These are phyloP conservation scores for Lamellibrachia satsuma DNA, from an alignment of 2,888 invertebrate genomes.

Conservation along the genomic window DNA sequence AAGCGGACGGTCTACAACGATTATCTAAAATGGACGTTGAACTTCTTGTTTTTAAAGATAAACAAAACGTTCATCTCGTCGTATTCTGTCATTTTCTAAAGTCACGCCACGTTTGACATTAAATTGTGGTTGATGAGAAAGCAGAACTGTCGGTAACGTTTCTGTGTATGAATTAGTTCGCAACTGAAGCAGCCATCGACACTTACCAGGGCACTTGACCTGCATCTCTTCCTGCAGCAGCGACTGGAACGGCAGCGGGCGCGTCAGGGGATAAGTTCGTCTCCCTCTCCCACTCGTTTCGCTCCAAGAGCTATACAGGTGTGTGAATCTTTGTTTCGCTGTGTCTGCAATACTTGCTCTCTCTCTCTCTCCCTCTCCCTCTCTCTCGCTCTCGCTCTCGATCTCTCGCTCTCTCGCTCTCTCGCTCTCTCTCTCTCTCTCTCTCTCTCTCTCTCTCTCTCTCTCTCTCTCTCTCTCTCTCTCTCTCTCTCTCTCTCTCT, in stretches of 20 bases:
- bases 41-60: background rate
- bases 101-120: background rate
- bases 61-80: background rate
- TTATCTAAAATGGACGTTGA: background rate
- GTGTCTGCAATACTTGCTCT: too few relatives aligned
- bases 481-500: too few relatives aligned
- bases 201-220: background rate
- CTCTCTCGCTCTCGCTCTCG: too few relatives aligned
- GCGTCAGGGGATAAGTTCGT: background rate
- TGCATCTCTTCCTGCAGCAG: background rate
- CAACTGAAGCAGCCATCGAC: background rate
- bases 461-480: too few relatives aligned
- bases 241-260: background rate
- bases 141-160: background rate
- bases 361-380: too few relatives aligned
- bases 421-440: too few relatives aligned
- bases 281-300: background rate
- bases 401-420: too few relatives aligned
- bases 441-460: too few relatives aligned
- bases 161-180: background rate
- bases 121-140: too few relatives aligned
- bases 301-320: background rate
- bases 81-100: background rate
- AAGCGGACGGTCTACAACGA: background rate
- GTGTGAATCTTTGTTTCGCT: too few relatives aligned